Percentiles rank a stretch among this genome's conserved stretches.
Evolutionary conservation across 1,140 invertebrate species (phyloP).

Genomic region (Watersipora subatra): DNA sequence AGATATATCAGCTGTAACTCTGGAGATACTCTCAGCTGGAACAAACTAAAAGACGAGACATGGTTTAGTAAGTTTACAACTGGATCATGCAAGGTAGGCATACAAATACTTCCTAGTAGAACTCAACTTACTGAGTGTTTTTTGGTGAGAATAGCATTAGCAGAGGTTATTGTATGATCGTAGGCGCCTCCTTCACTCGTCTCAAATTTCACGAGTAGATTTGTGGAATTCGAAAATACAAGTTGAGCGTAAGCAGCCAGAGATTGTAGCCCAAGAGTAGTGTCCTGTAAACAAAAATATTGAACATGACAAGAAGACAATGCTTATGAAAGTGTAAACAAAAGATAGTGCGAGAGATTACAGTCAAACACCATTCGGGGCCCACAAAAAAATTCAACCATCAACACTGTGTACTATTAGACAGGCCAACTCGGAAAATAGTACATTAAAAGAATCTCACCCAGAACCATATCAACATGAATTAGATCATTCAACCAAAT

Average conservation of each 20-base stretch:
- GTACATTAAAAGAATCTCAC: too few relatives aligned
- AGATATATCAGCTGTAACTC: background rate
- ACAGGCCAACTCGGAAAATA: too few relatives aligned
- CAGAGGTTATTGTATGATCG: background rate
- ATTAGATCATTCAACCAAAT: too few relatives aligned
- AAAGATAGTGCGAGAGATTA: too few relatives aligned
- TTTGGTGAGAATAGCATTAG: background rate
- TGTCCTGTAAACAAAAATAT: slow-evolving; percentile 20
- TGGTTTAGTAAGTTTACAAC: too few relatives aligned
- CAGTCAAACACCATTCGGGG: too few relatives aligned
- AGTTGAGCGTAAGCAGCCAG: slow-evolving; percentile 22
- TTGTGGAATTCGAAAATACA: background rate
- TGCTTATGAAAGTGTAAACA: too few relatives aligned
- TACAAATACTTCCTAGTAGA: too few relatives aligned
- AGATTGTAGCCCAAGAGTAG: slow-evolving; percentile 29
- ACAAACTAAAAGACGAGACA: background rate
- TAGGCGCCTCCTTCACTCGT: background rate
- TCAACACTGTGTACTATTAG: too few relatives aligned
- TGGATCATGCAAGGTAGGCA: too few relatives aligned
- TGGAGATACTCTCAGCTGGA: background rate
- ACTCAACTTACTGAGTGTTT: background rate
- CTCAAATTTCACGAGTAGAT: background rate
- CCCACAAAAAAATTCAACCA: too few relatives aligned
- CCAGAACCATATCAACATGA: too few relatives aligned
- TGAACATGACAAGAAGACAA: background rate